These are phyloP conservation scores for Chelmon rostratus DNA, from an alignment of 2,797 vertebrate genomes.

Conservation along the genomic window DNA sequence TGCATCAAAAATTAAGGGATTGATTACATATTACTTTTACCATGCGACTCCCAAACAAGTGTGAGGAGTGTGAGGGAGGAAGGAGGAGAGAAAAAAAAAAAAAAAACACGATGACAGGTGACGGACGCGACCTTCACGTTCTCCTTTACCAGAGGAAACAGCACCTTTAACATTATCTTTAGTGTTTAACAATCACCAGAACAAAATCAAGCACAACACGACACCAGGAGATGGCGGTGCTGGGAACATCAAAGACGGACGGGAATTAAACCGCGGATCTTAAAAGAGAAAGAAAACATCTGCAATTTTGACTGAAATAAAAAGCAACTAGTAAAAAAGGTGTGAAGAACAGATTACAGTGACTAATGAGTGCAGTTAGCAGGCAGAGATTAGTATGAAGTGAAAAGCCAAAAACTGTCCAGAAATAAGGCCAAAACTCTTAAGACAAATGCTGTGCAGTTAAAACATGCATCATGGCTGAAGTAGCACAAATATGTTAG, in stretches of 20 bases:
- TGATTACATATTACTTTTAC: conserved; percentile 37
- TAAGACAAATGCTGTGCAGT: conserved; percentile 14
- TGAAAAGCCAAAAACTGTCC: not conserved
- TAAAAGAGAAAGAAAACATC: conserved; percentile 1
- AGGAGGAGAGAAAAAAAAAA: conserved; percentile 13
- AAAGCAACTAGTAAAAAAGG: not conserved
- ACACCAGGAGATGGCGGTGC: not conserved
- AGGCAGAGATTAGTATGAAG: conserved; percentile 6
- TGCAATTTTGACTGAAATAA: not conserved
- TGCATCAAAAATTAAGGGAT: conserved; percentile 26
- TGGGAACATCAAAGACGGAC: not conserved
- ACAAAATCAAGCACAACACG: conserved; percentile 16
- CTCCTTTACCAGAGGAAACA: conserved; percentile 21
- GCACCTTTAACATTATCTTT: conserved; percentile 26
- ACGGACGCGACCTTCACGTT: not conserved
- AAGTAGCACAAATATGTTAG: conserved; percentile 17
- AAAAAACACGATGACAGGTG: conserved; percentile 2
- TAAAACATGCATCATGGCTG: conserved; percentile 14
- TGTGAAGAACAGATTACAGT: not conserved
- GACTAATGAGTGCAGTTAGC: not conserved
- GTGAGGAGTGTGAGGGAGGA: conserved; percentile 14
- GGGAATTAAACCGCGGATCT: not conserved
- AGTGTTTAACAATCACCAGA: conserved; percentile 1
- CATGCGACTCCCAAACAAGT: conserved; percentile 40
- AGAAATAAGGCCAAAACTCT: not conserved